phyloP scores from a whole-genome alignment of 2,797 vertebrate species.

The Lophotriccus pileatus region DNA sequence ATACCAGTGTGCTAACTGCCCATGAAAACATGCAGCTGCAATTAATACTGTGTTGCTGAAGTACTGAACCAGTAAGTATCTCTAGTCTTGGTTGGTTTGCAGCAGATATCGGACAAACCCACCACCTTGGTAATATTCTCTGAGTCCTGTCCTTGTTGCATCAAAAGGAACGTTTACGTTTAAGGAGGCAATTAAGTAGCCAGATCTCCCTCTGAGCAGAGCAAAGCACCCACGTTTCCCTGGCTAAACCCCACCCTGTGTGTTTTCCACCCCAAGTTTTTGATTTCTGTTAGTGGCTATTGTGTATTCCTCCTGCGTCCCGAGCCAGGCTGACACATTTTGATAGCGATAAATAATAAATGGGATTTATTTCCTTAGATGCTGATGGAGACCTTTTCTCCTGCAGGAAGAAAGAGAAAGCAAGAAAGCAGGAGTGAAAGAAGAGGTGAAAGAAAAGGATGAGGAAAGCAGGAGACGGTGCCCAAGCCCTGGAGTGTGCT shows the following conservation, averaged over 20 bases:
- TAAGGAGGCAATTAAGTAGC: slow-evolving; percentile 25
- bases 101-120: background rate
- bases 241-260: background rate
- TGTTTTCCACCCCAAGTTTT: background rate
- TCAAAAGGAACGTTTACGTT: background rate
- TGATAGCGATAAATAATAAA: slow-evolving; percentile 45
- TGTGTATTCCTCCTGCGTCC: background rate
- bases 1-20: slow-evolving; percentile 75
- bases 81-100: slow-evolving; percentile 60
- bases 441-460: background rate
- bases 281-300: background rate
- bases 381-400: slow-evolving; percentile 30
- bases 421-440: background rate
- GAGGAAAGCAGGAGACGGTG: background rate
- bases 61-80: slow-evolving; percentile 71
- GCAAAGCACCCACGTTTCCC: rapidly evolving
- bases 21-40: slow-evolving; percentile 74
- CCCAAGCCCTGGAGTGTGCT: background rate
- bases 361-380: slow-evolving; percentile 34
- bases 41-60: slow-evolving; percentile 73
- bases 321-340: background rate
- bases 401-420: background rate
- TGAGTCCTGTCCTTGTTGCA: background rate
- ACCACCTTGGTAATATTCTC: slow-evolving; percentile 18
- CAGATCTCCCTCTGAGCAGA: background rate